Evolutionary conservation across 1,140 invertebrate species (phyloP).

Genomic region (Lepidurus apus): DNA sequence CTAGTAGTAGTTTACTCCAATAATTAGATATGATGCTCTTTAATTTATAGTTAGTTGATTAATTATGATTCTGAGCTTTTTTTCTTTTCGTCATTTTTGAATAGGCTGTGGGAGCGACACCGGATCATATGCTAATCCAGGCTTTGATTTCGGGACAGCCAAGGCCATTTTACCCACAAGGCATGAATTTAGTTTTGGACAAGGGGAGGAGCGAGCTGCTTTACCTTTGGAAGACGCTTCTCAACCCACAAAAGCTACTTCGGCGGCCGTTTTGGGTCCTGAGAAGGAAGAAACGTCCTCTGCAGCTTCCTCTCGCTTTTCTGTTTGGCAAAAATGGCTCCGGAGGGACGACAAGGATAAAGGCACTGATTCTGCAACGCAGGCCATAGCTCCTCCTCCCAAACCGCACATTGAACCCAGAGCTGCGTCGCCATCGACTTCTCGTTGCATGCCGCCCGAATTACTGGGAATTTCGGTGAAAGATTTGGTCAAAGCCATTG

Average conservation of each 20-base stretch:
- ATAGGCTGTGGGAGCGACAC: not conserved
- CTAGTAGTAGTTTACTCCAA: no score
- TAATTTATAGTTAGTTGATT: no score
- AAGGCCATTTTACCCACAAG: not conserved
- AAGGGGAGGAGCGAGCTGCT: not conserved
- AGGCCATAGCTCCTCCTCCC: conserved; percentile 26
- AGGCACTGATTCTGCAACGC: not conserved
- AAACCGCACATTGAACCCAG: conserved; percentile 15
- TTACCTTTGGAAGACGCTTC: not conserved
- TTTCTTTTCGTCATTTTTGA: not conserved
- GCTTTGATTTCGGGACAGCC: conserved; percentile 3
- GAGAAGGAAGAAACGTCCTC: not conserved
- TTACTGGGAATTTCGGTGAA: conserved; percentile 69
- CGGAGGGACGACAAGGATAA: conserved; percentile 53
- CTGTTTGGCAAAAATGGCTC: conserved; percentile 64
- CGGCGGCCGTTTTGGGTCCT: not conserved
- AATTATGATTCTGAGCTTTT: not conserved
- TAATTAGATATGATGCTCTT: no score
- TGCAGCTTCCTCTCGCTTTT: conserved; percentile 44
- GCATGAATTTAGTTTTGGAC: not conserved
- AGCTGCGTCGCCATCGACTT: not conserved
- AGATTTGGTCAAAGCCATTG: conserved; percentile 71
- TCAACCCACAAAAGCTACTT: not conserved
- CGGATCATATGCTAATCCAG: not conserved
- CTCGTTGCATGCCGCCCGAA: conserved; percentile 46